A percentile compares a stretch with the other conserved stretches of the same genome.
phyloP scores from a whole-genome alignment of 2,113 vertebrate species.

The Pygathrix nemaeus region DNA sequence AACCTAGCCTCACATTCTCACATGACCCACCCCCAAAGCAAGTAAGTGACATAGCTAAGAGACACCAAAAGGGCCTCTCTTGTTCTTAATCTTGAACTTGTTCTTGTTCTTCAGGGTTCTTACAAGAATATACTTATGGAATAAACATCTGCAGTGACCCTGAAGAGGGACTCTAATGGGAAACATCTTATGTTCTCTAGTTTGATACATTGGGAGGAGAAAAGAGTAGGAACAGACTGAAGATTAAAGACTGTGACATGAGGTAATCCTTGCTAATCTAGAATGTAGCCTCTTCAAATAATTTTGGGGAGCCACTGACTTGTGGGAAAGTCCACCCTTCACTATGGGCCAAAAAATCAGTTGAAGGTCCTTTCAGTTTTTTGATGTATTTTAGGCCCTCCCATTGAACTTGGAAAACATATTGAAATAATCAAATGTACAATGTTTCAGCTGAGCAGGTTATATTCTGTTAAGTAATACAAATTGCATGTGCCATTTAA shows the following conservation, averaged over 20 bases:
- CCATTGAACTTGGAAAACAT: not conserved
- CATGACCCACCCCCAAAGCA: not conserved
- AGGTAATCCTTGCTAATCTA: not conserved
- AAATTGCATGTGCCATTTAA: conserved; percentile 57
- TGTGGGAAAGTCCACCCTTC: not conserved
- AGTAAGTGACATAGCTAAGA: not conserved
- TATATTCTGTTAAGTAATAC: conserved; percentile 42
- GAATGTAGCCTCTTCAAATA: not conserved
- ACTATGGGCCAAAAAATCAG: not conserved
- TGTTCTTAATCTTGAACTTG: not conserved
- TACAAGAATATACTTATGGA: not conserved
- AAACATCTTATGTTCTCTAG: not conserved
- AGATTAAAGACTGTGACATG: not conserved
- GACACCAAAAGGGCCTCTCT: not conserved
- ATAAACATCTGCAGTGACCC: not conserved
- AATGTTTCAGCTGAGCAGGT: conserved; percentile 33
- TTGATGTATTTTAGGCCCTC: conserved; percentile 30
- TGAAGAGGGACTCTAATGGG: not conserved
- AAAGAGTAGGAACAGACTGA: not conserved
- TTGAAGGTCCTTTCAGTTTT: conserved; percentile 36
- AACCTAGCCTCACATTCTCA: not conserved
- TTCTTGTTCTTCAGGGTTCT: not conserved
- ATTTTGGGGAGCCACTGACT: not conserved
- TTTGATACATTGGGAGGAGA: not conserved
- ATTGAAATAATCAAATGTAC: conserved; percentile 36